phyloP scores from a whole-genome alignment of 2,888 invertebrate species.

The Caenorhabditis uteleia region DNA sequence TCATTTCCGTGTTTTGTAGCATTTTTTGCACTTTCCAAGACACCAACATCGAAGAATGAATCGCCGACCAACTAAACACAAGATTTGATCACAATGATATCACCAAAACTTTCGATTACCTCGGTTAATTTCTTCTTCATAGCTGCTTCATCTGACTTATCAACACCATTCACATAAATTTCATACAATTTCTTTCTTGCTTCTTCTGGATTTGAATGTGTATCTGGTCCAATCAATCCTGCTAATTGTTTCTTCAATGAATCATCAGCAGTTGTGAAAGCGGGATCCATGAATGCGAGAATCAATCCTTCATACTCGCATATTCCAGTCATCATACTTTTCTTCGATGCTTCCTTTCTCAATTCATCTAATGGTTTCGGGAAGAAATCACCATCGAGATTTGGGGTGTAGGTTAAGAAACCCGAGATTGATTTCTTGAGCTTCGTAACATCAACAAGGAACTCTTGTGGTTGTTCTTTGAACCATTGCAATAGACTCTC shows the following conservation, averaged over 20 bases:
- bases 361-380: constrained; percentile 45
- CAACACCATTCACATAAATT: constrained; percentile 5
- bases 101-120: background rate
- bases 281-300: constrained; percentile 10
- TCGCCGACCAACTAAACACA: constrained; percentile 37
- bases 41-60: constrained; percentile 31
- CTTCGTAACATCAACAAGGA: constrained; percentile 6
- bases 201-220: constrained; percentile 13
- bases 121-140: constrained; percentile 15
- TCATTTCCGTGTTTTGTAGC: constrained; percentile 38
- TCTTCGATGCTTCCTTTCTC: constrained; percentile 41
- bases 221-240: constrained; percentile 7
- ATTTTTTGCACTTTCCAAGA: constrained; percentile 25
- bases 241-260: constrained; percentile 1
- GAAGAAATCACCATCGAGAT: constrained; percentile 54
- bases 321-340: constrained; percentile 43
- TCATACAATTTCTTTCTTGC: constrained; percentile 12
- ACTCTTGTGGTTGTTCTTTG: background rate
- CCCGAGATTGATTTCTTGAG: constrained; percentile 23
- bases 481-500: constrained; percentile 14
- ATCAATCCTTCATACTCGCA: constrained; percentile 52
- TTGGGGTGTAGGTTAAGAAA: constrained; percentile 43
- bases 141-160: constrained; percentile 10
- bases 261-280: constrained; percentile 12
- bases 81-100: constrained; percentile 1